Percentiles rank a stretch among this genome's conserved stretches.
Evolutionary conservation across 2,888 invertebrate species (phyloP).

Genomic region (Apotomis betuletana): DNA sequence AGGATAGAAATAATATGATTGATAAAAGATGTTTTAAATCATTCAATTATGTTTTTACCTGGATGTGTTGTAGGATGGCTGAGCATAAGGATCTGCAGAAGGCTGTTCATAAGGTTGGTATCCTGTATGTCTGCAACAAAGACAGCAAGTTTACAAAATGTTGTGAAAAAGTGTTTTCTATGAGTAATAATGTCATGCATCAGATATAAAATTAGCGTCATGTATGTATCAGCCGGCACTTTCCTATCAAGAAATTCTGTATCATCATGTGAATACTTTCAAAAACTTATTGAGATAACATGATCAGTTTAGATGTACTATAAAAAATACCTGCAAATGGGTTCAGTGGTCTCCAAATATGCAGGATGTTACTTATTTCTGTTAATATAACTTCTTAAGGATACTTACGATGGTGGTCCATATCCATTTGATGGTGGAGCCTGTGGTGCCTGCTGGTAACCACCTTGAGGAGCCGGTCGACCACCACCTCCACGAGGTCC

Average conservation of each 20-base stretch:
- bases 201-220: slow-evolving; percentile 72
- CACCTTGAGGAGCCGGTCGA: slow-evolving; percentile 59
- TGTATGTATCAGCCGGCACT: slow-evolving; percentile 82
- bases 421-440: slow-evolving; percentile 69
- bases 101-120: slow-evolving; percentile 76
- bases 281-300: slow-evolving; percentile 5
- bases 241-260: slow-evolving; percentile 77
- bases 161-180: slow-evolving; percentile 12
- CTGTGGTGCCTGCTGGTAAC: slow-evolving; percentile 63
- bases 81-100: slow-evolving; percentile 68
- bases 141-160: slow-evolving; percentile 8
- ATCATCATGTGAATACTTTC: slow-evolving; percentile 64
- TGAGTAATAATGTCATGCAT: slow-evolving; percentile 41
- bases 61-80: slow-evolving; percentile 66
- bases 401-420: slow-evolving; percentile 68
- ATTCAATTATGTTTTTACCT: slow-evolving; percentile 53
- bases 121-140: slow-evolving; percentile 66
- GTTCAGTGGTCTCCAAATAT: neutral
- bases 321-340: no score
- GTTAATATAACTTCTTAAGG: neutral
- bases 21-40: no score
- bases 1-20: no score
- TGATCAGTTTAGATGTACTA: no score
- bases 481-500: slow-evolving; percentile 62
- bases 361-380: no score